Evolutionary conservation across 2,888 invertebrate species (phyloP).

Genomic region (Stegana nigrithorax): DNA sequence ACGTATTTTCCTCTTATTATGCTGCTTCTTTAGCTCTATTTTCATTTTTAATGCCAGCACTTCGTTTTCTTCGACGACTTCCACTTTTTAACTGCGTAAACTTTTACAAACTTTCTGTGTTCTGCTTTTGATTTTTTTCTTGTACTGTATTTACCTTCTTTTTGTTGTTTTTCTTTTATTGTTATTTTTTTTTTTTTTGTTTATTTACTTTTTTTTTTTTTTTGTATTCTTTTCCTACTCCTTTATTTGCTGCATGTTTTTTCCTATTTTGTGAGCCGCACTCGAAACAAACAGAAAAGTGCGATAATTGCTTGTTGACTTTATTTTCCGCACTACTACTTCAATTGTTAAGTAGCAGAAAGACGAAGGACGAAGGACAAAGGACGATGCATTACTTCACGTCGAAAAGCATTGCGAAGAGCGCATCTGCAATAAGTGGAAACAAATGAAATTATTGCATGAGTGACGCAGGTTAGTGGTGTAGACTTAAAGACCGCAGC

Average conservation of each 20-base stretch:
- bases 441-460: slow-evolving; percentile 22
- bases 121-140: not conserved
- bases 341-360: slow-evolving; percentile 21
- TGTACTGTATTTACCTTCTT: not conserved
- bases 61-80: not conserved
- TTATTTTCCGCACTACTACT: slow-evolving; percentile 39
- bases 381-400: too few relatives aligned
- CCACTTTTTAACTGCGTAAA: slow-evolving; percentile 9
- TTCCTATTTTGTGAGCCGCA: not conserved
- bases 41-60: not conserved
- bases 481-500: too few relatives aligned
- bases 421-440: slow-evolving; percentile 20
- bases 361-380: too few relatives aligned
- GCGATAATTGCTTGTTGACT: slow-evolving; percentile 46
- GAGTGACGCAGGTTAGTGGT: not conserved
- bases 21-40: not conserved
- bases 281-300: slow-evolving; percentile 29
- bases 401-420: too few relatives aligned
- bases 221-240: not conserved
- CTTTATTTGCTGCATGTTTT: too few relatives aligned
- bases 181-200: not conserved
- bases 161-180: not conserved
- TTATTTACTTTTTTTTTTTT: not conserved
- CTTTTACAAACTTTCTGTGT: not conserved
- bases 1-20: not conserved